Evolutionary conservation across 2,888 invertebrate genomes (phyloP).

Genomic region (Harpalus rubripes): DNA sequence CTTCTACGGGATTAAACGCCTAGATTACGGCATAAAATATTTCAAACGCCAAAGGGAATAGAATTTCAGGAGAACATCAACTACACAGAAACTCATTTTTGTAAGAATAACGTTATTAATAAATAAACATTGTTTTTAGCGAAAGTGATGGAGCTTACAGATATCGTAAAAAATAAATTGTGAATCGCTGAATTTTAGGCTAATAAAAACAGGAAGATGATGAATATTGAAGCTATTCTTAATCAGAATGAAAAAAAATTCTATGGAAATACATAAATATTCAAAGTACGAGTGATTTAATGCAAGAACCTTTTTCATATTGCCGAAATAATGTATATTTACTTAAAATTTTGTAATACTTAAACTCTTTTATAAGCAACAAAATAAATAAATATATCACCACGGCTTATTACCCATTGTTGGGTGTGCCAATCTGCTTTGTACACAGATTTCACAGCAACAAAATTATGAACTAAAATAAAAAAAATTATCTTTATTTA

Average conservation of each 20-base stretch:
- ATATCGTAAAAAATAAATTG: background rate
- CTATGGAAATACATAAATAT: background rate
- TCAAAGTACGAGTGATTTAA: background rate
- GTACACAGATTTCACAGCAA: too few species aligned
- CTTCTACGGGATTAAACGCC: background rate
- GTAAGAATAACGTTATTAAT: constrained; percentile 6
- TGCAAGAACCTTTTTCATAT: too few species aligned
- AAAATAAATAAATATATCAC: too few species aligned
- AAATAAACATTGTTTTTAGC: constrained; percentile 6
- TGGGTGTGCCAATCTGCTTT: too few species aligned
- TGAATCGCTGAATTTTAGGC: background rate
- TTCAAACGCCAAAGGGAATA: constrained; percentile 13
- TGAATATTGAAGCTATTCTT: background rate
- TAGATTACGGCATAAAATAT: constrained; percentile 22
- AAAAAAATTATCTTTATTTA: too few species aligned
- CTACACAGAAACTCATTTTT: constrained; percentile 2
- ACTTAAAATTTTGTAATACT: too few species aligned
- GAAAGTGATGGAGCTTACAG: background rate
- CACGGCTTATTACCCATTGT: too few species aligned
- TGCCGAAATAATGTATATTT: too few species aligned
- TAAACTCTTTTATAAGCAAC: too few species aligned
- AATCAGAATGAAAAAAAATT: background rate
- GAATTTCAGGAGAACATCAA: too few species aligned
- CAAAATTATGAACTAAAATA: too few species aligned
- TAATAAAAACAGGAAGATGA: background rate